Conservation (phyloP, 2,888 invertebrate genomes). For the Patella caerulea region DNA sequence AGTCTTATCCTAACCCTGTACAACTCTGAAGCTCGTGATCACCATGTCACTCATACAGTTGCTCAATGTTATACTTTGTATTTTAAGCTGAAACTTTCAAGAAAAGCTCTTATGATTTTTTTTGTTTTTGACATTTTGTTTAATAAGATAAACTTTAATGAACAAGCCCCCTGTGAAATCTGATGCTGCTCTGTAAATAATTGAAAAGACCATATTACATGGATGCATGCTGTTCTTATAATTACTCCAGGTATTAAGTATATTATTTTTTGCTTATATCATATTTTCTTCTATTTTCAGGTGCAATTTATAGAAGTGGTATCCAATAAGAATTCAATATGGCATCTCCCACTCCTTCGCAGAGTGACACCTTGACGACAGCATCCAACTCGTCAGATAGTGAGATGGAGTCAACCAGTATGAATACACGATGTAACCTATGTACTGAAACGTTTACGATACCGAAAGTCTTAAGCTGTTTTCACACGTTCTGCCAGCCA, state of each 20-base stretch:
- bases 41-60: too few species aligned
- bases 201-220: constrained; percentile 13
- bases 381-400: constrained; percentile 66
- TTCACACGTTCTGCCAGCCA: constrained; percentile 86
- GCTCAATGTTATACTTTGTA: too few species aligned
- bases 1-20: too few species aligned
- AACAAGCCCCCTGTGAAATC: too few species aligned
- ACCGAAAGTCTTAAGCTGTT: constrained; percentile 69
- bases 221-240: constrained; percentile 22
- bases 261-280: background rate
- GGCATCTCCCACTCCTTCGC: constrained; percentile 68
- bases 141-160: too few species aligned
- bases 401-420: constrained; percentile 55
- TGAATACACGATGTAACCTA: constrained; percentile 76
- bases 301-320: constrained; percentile 30
- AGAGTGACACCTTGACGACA: constrained; percentile 63
- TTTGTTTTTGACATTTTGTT: too few species aligned
- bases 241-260: background rate
- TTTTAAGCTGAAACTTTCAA: too few species aligned
- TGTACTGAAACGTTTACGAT: constrained; percentile 80
- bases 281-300: constrained; percentile 31
- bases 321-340: constrained; percentile 42
- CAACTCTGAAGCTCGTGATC: too few species aligned
- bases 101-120: too few species aligned
- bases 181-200: too few species aligned